Evolutionary conservation across 1,140 invertebrate genomes (phyloP), one percentile per base, ranked within the genome.

Genomic region (Macrobrachium nipponense): DNA sequence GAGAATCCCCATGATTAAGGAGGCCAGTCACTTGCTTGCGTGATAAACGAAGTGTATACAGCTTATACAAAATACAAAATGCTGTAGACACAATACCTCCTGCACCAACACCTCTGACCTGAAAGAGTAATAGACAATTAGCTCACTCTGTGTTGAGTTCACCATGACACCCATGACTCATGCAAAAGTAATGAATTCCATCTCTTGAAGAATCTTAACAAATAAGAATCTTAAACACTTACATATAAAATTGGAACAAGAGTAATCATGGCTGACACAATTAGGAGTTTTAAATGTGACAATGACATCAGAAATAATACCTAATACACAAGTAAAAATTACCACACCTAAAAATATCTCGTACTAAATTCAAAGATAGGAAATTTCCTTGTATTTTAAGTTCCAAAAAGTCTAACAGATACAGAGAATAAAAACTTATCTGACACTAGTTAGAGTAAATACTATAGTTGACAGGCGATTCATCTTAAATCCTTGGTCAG

Each of bases 71-170:
- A n/a, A 99, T 93, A 92, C 98, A 99, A 92, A 97, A 99, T 0
- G 98, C 98, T 88, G 98, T 99, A 8, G 97, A 99, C 15, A 99
- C 98, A 88, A 99, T 99, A 44, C 99, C 99, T 81, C 99, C 98
- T 82, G 98, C 98, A 78, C 98, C 98, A 70, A 99, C 98, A 75
- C 98, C 98, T 89, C 98, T 94, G 11, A 99, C 97, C 96, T 97
- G 91, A 88, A 93, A 58, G 75, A 80, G 81, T 62, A 72, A 76
- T 51, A 68, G 44, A 70, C 51, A 64, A 27, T 66, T 11, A 59
- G 3, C 12, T 51, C 51, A 51, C 51, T 51, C 51, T 51, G 8
- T 8, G 12, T 51, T 3, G 12, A 51, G 51, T 51, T 8, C 51
- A 51, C 7, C 51, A 51, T 12, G 12, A 6, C 51, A 51, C 27